Evolutionary conservation across 2,113 vertebrate species (phyloP).

Genomic region (Eira barbara): DNA sequence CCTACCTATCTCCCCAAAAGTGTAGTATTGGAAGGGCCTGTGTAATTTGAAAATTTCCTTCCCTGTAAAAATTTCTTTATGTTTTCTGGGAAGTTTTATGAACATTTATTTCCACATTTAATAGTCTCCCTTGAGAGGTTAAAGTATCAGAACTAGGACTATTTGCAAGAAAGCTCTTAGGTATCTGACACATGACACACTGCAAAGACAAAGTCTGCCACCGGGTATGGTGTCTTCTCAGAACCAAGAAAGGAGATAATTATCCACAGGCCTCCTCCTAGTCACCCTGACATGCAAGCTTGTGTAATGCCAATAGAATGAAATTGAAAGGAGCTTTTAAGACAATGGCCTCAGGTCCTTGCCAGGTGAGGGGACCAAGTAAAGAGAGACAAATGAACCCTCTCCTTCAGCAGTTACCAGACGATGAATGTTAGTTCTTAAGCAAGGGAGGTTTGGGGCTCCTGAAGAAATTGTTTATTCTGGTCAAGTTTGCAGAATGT

Average conservation of each 20-base stretch:
- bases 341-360: background rate
- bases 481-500: background rate
- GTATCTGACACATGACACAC: background rate
- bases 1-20: background rate
- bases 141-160: background rate
- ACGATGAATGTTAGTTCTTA: background rate
- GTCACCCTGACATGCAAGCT: background rate
- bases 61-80: background rate
- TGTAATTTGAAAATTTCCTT: background rate
- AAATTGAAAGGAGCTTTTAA: background rate
- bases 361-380: background rate
- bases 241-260: background rate
- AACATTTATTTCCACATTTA: background rate
- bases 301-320: background rate
- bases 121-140: background rate
- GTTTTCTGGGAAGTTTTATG: background rate
- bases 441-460: background rate
- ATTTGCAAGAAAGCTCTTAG: background rate
- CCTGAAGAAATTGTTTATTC: background rate
- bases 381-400: background rate
- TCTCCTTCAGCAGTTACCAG: background rate
- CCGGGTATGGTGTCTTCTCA: background rate
- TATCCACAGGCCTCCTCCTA: background rate
- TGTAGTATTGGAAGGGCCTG: background rate
- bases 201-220: background rate